Percentiles rank a stretch among this genome's conserved stretches.
Evolutionary conservation across 2,113 vertebrate species (phyloP).

Genomic region (Oreochromis niloticus): DNA sequence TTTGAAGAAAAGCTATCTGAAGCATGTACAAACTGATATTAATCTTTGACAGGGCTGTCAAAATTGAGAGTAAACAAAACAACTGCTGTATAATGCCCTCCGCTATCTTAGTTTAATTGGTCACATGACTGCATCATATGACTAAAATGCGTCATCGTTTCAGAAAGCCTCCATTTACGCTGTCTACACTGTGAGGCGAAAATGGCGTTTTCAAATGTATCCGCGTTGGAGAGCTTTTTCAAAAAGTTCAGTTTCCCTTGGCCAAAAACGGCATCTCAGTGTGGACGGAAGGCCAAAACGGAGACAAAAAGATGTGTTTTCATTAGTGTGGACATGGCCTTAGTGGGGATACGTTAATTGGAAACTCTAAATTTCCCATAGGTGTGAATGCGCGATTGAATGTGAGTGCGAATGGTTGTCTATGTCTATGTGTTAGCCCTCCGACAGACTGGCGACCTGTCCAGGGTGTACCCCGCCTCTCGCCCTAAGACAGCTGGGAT

Average conservation of each 20-base stretch:
- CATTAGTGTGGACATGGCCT: neutral
- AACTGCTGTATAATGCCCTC: neutral
- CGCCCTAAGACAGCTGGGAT: neutral
- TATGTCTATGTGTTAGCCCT: neutral
- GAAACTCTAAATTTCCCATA: neutral
- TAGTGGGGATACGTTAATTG: neutral
- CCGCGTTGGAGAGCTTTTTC: neutral
- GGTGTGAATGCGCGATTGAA: neutral
- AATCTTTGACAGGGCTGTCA: neutral
- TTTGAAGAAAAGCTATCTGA: too few relatives aligned
- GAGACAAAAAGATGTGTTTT: neutral
- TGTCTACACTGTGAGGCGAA: rapidly evolving
- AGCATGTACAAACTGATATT: neutral
- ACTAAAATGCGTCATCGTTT: neutral
- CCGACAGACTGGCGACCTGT: neutral
- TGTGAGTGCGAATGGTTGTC: rapidly evolving
- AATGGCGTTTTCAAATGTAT: neutral
- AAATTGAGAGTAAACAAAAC: neutral
- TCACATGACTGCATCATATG: neutral
- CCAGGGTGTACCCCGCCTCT: neutral
- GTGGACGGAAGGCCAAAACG: rapidly evolving
- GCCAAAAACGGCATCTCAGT: rapidly evolving
- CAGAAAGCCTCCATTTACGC: rapidly evolving
- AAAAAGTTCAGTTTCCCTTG: rapidly evolving
- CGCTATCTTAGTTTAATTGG: neutral